Conservation (phyloP, 64 coral and sea anemone genomes). For the Montipora foliosa region DNA sequence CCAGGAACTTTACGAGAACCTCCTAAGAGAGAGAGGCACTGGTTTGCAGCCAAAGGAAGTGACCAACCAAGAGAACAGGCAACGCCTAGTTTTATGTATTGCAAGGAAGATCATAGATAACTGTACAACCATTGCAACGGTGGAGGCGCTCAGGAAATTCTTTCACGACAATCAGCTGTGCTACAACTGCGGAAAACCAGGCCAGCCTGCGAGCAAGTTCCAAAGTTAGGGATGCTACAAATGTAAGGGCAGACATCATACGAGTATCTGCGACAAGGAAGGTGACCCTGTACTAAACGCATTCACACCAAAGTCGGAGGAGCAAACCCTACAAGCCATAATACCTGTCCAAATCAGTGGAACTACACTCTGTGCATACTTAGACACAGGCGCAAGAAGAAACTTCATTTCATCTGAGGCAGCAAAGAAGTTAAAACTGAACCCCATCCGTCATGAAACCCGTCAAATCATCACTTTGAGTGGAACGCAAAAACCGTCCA, state of each 20-base stretch:
- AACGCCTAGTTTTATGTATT: not conserved
- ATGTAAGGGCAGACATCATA: constrained; percentile 69
- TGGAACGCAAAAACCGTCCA: constrained; percentile 46
- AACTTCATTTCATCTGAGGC: constrained; percentile 68
- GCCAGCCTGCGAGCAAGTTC: not conserved
- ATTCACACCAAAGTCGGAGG: constrained; percentile 32
- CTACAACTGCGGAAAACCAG: not conserved
- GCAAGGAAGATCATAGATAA: not conserved
- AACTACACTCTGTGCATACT: constrained; percentile 43
- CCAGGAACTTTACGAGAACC: not conserved
- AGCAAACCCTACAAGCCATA: constrained; percentile 42
- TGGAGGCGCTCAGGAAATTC: not conserved
- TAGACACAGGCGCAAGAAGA: constrained; percentile 63
- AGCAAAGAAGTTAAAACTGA: constrained; percentile 42
- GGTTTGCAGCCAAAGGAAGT: constrained; percentile 32
- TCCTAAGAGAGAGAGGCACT: not conserved
- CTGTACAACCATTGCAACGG: not conserved
- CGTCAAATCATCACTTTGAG: constrained; percentile 64
- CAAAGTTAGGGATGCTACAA: constrained; percentile 58
- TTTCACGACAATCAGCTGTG: not conserved
- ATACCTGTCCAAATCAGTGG: constrained; percentile 26
- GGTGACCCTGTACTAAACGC: constrained; percentile 15
- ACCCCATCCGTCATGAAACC: constrained; percentile 26
- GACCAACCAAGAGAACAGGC: not conserved
- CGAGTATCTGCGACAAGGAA: constrained; percentile 46